Base-by-base conservation (phyloP, 2,888 invertebrate species). In the Cataglyphis albicans region DNA sequence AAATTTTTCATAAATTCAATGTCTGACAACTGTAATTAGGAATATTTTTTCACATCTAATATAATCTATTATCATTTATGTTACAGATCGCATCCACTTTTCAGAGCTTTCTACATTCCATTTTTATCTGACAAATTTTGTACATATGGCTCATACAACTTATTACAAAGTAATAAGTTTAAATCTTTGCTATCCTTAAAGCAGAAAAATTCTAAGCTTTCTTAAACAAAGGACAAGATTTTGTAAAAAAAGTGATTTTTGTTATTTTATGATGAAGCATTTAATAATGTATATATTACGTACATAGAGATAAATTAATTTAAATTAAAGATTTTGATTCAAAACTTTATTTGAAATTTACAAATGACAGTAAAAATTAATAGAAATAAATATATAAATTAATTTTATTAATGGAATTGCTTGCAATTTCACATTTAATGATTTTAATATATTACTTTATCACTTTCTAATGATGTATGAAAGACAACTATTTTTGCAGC, bases 51-150 rank as follows among this genome's bases (percentile, higher is more conserved):
- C 29, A 41, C 9, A 12, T 63, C 44, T 59, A 21, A 57, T 6
- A 38, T 68, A 32, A 5, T 10, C 52, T 41, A 52, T 59, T 82
- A 57, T 67, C 6, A 81, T 74, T 76, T 81, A 18, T 61, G 41
- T 92, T 93, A 82, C 91, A 95, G 95, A 73, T 98, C 98, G 0
- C 96, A 97, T 93, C 95, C 95, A 88, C 94, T 98, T 74, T 97
- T 97, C 90, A 95, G 99, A 93, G 97, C 98, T 4, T 99, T 99
- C 94, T 98, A 98, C 95, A 95, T 99, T 93, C 98, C 99, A 67
- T 96, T 97, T 92, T 90, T 98, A 35, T 97, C 97, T 15, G 95
- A 96, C 90, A 96, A 95, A 89, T 96, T 96, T 93, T 96, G 96
- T 73, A 95, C 95, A 21, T 98, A 96, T 92, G 97, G 96, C 7